phyloP scores from a whole-genome alignment of 2,888 invertebrate species.

The Nemapogon koenigi region DNA sequence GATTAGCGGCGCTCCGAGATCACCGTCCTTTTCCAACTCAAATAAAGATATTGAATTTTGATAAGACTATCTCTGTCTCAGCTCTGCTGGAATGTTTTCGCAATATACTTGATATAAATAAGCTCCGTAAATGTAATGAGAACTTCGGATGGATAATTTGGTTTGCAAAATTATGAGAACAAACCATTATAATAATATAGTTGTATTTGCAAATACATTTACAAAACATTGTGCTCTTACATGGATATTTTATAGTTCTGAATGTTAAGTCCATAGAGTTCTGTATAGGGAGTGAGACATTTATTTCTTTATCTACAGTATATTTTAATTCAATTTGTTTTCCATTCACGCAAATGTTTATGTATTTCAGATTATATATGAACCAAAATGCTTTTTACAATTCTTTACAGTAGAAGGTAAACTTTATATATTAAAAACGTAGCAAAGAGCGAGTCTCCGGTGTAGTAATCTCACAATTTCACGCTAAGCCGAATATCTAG shows the following conservation, averaged over 20 bases:
- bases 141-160: background rate
- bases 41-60: constrained; percentile 60
- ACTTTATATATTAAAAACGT: background rate
- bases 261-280: too few relatives aligned
- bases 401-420: constrained; percentile 15
- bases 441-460: constrained; percentile 23
- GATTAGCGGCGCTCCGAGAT: constrained; percentile 45
- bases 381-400: too few relatives aligned
- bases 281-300: too few relatives aligned
- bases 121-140: constrained; percentile 8
- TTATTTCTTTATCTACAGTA: too few relatives aligned
- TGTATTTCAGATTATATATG: too few relatives aligned
- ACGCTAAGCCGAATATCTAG: constrained; percentile 53
- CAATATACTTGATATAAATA: constrained; percentile 10
- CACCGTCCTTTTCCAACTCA: constrained; percentile 49
- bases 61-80: constrained; percentile 43
- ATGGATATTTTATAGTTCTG: too few relatives aligned
- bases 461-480: constrained; percentile 61
- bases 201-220: too few relatives aligned
- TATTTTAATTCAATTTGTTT: too few relatives aligned
- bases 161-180: constrained; percentile 24
- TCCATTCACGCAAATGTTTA: too few relatives aligned
- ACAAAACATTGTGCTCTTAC: too few relatives aligned
- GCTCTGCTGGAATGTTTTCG: constrained; percentile 20
- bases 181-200: too few relatives aligned